Conservation (phyloP, 2,797 vertebrate genomes). For the Halcyon chelicuti region DNA sequence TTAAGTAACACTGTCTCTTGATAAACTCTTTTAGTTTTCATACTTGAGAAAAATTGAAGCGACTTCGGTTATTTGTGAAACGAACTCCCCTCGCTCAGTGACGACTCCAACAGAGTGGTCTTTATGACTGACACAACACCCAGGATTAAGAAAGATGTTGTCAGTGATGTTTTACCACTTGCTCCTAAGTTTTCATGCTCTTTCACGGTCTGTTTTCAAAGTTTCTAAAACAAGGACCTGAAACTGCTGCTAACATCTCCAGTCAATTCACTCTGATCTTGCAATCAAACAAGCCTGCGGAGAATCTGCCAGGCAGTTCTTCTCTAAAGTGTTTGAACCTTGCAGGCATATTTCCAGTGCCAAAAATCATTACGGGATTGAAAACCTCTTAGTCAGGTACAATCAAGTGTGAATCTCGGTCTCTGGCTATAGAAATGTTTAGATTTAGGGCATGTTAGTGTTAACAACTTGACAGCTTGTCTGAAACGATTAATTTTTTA, state of each 20-base stretch:
- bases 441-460: conserved; percentile 79
- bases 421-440: conserved; percentile 78
- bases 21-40: background rate
- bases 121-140: background rate
- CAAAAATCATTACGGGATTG: conserved; percentile 55
- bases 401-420: conserved; percentile 73
- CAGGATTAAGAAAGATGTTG: background rate
- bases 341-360: conserved; percentile 63
- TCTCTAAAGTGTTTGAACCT: conserved; percentile 45
- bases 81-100: background rate
- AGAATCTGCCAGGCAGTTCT: conserved; percentile 24
- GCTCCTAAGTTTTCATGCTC: background rate
- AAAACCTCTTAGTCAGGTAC: conserved; percentile 77
- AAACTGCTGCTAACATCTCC: conserved; percentile 6
- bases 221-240: background rate
- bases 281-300: conserved; percentile 37
- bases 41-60: background rate
- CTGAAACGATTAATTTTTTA: conserved; percentile 81
- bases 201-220: background rate
- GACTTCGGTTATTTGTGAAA: background rate
- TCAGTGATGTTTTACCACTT: background rate
- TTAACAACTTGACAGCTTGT: conserved; percentile 86
- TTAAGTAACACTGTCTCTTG: background rate
- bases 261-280: conserved; percentile 42
- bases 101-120: background rate